These are phyloP conservation scores for Scarus forsteni DNA, from an alignment of 2,797 vertebrate genomes.

Conservation along the genomic window DNA sequence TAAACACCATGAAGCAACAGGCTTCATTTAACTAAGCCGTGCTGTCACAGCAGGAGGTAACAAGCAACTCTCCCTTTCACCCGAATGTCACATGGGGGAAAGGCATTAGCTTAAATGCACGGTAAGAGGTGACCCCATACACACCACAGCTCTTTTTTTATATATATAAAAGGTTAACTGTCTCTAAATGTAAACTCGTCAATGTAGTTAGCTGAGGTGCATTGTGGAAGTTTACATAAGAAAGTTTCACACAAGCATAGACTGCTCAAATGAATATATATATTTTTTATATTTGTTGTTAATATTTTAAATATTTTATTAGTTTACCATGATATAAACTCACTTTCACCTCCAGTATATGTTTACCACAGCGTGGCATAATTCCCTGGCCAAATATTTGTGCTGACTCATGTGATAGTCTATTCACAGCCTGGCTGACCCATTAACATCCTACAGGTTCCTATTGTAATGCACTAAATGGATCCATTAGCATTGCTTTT, in stretches of 20 bases:
- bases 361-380: conserved; percentile 57
- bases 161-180: background rate
- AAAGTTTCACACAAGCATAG: background rate
- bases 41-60: conserved; percentile 61
- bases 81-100: conserved; percentile 43
- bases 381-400: conserved; percentile 88
- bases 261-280: background rate
- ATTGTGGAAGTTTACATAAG: background rate
- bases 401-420: conserved; percentile 82
- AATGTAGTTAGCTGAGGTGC: background rate
- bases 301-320: background rate
- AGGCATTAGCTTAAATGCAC: conserved; percentile 55
- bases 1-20: conserved; percentile 61
- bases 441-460: conserved; percentile 82
- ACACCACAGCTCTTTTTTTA: conserved; percentile 32
- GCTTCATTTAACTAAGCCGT: conserved; percentile 72
- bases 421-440: conserved; percentile 85
- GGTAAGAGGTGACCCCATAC: conserved; percentile 16
- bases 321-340: background rate
- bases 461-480: conserved; percentile 79
- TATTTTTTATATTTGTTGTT: too few species aligned
- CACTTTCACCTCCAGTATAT: conserved; percentile 32
- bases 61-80: conserved; percentile 72
- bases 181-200: background rate
- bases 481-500: conserved; percentile 83